Evolutionary conservation across 2,888 invertebrate genomes (phyloP).

Genomic region (Euplexia lucipara): DNA sequence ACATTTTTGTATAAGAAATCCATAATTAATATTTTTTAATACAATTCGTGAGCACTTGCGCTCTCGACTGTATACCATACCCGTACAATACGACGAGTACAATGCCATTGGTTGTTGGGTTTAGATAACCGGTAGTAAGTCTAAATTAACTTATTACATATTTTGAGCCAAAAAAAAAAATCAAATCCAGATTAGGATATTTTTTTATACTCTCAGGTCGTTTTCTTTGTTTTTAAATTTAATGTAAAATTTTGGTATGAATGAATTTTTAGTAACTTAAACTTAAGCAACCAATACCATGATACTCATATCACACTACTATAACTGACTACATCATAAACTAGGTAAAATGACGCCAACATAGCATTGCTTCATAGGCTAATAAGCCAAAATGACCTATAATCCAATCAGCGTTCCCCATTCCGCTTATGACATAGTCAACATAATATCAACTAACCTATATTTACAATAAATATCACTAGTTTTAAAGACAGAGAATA

Average conservation of each 20-base stretch:
- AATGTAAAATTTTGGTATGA: too few species aligned
- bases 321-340: constrained; percentile 5
- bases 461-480: constrained; percentile 69
- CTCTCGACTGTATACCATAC: constrained; percentile 58
- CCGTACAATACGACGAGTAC: constrained; percentile 56
- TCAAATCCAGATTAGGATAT: constrained; percentile 3
- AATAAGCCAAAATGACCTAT: background rate
- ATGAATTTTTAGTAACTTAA: background rate
- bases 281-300: constrained; percentile 27
- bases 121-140: background rate
- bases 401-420: background rate
- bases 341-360: background rate
- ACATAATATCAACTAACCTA: constrained; percentile 33
- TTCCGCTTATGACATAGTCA: constrained; percentile 24
- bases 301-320: constrained; percentile 25
- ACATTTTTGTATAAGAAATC: constrained; percentile 34
- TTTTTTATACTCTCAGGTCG: background rate
- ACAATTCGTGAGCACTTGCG: constrained; percentile 47
- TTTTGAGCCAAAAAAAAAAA: background rate
- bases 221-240: background rate
- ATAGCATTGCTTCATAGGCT: background rate
- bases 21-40: constrained; percentile 25
- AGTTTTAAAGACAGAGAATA: constrained; percentile 49
- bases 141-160: background rate
- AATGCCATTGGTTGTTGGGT: constrained; percentile 31